Evolutionary conservation across 2,113 vertebrate species (phyloP), one percentile per base, ranked within the genome.

Genomic region (Eurystomus gularis): DNA sequence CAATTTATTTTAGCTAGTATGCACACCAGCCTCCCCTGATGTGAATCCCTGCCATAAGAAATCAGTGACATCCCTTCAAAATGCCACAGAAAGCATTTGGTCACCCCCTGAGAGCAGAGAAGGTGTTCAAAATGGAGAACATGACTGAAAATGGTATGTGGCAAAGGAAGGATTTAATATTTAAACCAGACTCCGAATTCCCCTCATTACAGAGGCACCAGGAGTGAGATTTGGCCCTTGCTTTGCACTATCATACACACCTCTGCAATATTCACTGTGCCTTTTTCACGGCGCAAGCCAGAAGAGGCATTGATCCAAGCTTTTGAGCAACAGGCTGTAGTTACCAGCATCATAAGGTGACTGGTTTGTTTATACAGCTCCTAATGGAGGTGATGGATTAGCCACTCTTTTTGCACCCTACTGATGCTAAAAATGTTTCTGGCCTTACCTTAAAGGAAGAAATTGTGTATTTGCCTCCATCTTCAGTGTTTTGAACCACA

Each of bases 1-100:
- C 83, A 97, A 31, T 96, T 97, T 86, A 82, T 94, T 97, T 97
- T 91, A 96, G 95, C 88, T 92, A 57, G 65, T 78, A 90, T 90
- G 83, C 83, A 73, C 64, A 91, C 62, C 95, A 92, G 82, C 94
- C 97, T 97, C 94, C 78, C 80, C 88, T 95, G 68, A 62, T 35
- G 68, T 5, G 87, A 97, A 94, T 91, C 77, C 82, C 92, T 96
- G 94, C 65, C 72, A 4, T 87, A 91, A 95, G 94, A 93, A 96
- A 97, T 95, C 94, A 60, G 94, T 69, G 83, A 83, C 94, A 95
- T 88, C 89, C 89, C 88, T 93, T 95, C 48, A 26, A 96, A 94
- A 95, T 60, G 82, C 84, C 68, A 35, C 25, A 20, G 96, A 79
- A 93, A 94, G 7, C 3, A 21, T 91, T 90, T 82, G 88, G 93